Base-by-base conservation (phyloP, 2,113 vertebrate species). In the Tonatia bakeri region DNA sequence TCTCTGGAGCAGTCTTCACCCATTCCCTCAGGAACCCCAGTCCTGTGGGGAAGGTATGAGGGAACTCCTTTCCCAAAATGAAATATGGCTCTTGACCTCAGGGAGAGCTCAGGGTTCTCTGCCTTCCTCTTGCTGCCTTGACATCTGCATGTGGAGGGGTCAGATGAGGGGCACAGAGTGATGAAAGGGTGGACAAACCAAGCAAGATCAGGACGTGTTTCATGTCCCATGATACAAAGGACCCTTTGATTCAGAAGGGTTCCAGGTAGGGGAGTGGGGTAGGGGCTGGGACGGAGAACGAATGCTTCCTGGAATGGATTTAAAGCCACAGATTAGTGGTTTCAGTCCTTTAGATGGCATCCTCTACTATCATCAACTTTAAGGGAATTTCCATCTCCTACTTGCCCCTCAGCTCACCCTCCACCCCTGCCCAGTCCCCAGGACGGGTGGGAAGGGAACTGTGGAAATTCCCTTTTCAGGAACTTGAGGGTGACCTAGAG, bases 401-500 rank as follows among this genome's bases (percentile, higher is more conserved):
- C 90, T 95, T 97, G 94, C 92, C 97, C 94, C 94, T 89, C 36
- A 0, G 69, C 80, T 98, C 94, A 97, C 97, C 96, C 96, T 90
- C 77, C 76, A 94, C 91, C 82, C 84, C 90, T 97, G 91, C 54
- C 85, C 85, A 77, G 70, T 92, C 92, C 88, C 59, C 59, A 69
- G 86, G 56, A 97, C 4, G 91, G 86, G 94, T 97, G 97, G 96
- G 97, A 98, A 98, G 94, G 69, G 89, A 97, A 90, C 96, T 95
- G 19, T 96, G 97, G 97, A 98, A 98, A 97, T 97, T 96, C 97
- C 97, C 97, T 96, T 94, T 96, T 94, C 67, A 97, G 96, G 93
- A 96, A 97, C 92, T 91, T 54, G n/a, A 24, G 93, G 85, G 54
- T 94, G 38, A 87, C 73, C 90, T 33, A 87, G 56, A 83, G 59